Conservation (phyloP, 2,888 invertebrate genomes). For the Helleia helle region DNA sequence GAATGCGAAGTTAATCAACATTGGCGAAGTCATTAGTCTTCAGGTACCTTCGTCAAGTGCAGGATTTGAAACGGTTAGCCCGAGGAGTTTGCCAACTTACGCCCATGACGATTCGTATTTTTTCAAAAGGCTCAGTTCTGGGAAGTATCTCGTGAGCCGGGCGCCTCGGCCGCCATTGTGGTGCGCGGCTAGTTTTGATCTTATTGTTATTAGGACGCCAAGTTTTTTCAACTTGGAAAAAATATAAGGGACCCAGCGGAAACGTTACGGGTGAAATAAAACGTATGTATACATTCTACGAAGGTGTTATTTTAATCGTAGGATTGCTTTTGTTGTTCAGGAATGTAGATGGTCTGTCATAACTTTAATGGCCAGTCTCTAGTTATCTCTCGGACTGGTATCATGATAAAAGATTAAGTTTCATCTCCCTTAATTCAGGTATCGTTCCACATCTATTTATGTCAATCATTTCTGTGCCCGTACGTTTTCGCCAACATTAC, state of each 20-base stretch:
- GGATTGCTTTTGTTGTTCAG: conserved; percentile 66
- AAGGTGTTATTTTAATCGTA: conserved; percentile 73
- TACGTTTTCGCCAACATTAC: too few relatives aligned
- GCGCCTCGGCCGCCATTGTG: conserved; percentile 65
- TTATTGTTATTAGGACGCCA: conserved; percentile 73
- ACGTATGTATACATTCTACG: conserved; percentile 66
- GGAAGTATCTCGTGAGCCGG: conserved; percentile 60
- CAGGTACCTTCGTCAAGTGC: neutral
- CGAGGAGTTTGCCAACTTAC: conserved; percentile 50
- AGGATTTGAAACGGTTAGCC: neutral
- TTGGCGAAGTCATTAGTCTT: neutral
- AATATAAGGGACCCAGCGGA: conserved; percentile 68
- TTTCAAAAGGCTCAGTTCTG: conserved; percentile 66
- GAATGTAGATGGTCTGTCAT: conserved; percentile 72
- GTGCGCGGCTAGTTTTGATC: conserved; percentile 72
- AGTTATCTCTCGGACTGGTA: conserved; percentile 19
- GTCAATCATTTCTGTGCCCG: too few relatives aligned
- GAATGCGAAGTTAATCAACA: neutral
- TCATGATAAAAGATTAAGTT: neutral
- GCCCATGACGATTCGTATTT: conserved; percentile 65
- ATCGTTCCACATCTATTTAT: too few relatives aligned
- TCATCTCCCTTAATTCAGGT: neutral
- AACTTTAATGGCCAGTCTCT: conserved; percentile 68
- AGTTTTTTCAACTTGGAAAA: conserved; percentile 69
- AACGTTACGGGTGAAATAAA: conserved; percentile 71